phyloP scores from a whole-genome alignment of 64 coral and sea anemone species.

The Trachythela sp. region DNA sequence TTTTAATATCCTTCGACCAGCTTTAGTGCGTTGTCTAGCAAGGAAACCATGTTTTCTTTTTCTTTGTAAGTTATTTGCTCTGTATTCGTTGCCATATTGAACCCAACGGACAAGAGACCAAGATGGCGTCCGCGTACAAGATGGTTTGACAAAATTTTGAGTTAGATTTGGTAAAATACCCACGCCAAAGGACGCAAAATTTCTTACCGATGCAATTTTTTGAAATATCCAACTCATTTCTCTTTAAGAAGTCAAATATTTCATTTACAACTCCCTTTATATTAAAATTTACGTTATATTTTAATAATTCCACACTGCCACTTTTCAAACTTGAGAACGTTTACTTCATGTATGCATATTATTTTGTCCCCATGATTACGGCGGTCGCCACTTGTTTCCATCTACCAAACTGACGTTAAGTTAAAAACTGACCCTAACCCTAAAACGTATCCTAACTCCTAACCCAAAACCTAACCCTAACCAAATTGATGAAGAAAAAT shows the following conservation, averaged over 20 bases:
- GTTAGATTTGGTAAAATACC: background rate
- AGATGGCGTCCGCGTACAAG: background rate
- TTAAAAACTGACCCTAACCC: background rate
- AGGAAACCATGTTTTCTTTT: slow-evolving; percentile 97
- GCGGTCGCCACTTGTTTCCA: too few relatives aligned
- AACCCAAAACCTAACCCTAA: too few relatives aligned
- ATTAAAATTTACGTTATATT: too few relatives aligned
- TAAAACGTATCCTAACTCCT: background rate
- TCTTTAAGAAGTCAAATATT: background rate
- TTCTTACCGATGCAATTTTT: background rate
- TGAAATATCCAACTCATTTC: slow-evolving; percentile 2
- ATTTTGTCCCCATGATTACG: too few relatives aligned
- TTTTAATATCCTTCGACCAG: slow-evolving; percentile 75
- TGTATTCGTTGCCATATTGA: slow-evolving; percentile 88
- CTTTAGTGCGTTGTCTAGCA: slow-evolving; percentile 66
- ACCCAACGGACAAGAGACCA: background rate
- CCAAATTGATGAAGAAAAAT: too few relatives aligned
- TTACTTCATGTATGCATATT: background rate
- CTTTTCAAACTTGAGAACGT: background rate
- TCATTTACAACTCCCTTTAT: background rate
- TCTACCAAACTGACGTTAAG: too few relatives aligned
- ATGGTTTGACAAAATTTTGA: background rate
- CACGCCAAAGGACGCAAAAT: background rate
- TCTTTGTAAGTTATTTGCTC: slow-evolving; percentile 86
- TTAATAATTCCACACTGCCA: too few relatives aligned